These are phyloP conservation scores for Medauroidea extradentata DNA, from an alignment of 1,140 invertebrate species.

Conservation along the genomic window DNA sequence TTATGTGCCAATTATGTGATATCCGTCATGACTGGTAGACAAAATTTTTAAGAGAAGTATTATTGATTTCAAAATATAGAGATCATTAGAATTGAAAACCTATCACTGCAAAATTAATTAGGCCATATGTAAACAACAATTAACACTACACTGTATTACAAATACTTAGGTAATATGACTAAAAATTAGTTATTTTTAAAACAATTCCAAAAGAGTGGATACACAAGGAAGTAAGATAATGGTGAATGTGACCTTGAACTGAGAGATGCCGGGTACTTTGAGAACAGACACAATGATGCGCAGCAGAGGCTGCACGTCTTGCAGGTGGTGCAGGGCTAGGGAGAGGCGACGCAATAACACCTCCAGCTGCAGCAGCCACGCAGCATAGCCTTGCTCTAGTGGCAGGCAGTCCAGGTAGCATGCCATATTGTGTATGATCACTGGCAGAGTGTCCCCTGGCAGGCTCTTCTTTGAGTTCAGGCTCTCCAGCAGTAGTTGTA, in stretches of 20 bases:
- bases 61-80: neutral
- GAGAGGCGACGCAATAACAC: constrained; percentile 76
- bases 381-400: constrained; percentile 78
- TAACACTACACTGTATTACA: too few species aligned
- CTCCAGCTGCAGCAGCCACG: constrained; percentile 79
- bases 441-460: constrained; percentile 65
- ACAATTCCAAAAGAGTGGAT: too few species aligned
- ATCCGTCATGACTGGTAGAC: too few species aligned
- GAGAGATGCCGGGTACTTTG: constrained; percentile 74
- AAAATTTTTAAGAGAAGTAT: too few species aligned
- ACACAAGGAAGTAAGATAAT: too few species aligned
- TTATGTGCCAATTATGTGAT: too few species aligned
- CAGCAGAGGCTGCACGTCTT: constrained; percentile 71
- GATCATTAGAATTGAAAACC: neutral
- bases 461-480: constrained; percentile 85
- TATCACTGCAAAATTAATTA: neutral
- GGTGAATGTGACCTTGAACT: constrained; percentile 62
- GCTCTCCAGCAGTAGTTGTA: constrained; percentile 87
- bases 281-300: constrained; percentile 82
- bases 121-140: too few species aligned
- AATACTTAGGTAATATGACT: too few species aligned
- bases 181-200: too few species aligned
- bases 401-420: constrained; percentile 90
- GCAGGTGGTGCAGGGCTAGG: constrained; percentile 65
- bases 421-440: constrained; percentile 83